Percentiles rank a stretch among this genome's conserved stretches.
Evolutionary conservation across 2,797 vertebrate genomes (phyloP).

Genomic region (Eremophila alpestris): DNA sequence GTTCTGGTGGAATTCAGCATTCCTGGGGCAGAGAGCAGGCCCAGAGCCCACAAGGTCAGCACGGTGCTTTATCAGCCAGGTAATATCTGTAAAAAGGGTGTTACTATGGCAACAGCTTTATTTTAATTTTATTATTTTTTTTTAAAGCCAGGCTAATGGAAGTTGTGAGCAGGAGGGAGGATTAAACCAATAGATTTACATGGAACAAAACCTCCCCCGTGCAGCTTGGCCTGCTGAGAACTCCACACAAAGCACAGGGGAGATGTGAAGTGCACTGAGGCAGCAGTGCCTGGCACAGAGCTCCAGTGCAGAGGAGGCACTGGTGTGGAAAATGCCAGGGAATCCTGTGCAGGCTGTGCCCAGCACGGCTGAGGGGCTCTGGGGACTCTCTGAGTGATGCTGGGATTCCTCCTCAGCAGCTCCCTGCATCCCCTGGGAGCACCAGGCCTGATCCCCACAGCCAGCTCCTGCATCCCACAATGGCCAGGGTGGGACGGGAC

Average conservation of each 20-base stretch:
- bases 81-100: background rate
- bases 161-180: conserved; percentile 32
- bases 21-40: background rate
- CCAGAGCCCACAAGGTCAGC: conserved; percentile 5
- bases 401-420: rapidly evolving
- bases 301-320: background rate
- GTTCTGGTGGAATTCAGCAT: background rate
- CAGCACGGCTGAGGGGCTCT: background rate
- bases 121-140: background rate
- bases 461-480: background rate
- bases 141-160: background rate
- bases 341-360: background rate
- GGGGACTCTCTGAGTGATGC: background rate
- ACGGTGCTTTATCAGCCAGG: background rate
- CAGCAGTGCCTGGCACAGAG: background rate
- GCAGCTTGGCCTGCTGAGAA: background rate
- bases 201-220: conserved; percentile 15
- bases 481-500: background rate
- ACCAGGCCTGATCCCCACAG: background rate
- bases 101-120: conserved; percentile 54
- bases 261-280: background rate
- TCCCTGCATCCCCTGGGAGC: background rate
- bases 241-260: background rate
- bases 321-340: background rate
- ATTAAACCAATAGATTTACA: background rate